These are phyloP conservation scores for Amitus sp. DNA, from an alignment of 2,888 invertebrate species.

Conservation along the genomic window DNA sequence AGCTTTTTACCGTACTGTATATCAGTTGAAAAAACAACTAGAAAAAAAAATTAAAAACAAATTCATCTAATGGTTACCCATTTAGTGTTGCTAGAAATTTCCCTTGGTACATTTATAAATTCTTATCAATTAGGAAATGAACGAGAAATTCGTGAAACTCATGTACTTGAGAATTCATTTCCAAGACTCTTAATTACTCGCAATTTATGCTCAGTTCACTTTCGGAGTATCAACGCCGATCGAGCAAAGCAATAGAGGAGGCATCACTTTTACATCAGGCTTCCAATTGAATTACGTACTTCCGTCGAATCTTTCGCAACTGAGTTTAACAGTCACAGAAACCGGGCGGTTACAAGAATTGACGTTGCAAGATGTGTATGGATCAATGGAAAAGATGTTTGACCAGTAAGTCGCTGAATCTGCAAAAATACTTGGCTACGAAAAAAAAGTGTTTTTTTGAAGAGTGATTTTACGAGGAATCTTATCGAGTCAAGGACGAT, in stretches of 20 bases:
- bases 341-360: conserved; percentile 51
- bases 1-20: too few relatives aligned
- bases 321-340: conserved; percentile 51
- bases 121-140: too few relatives aligned
- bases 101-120: too few relatives aligned
- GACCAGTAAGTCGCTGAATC: conserved; percentile 51
- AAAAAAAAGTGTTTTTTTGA: neutral
- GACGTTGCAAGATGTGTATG: conserved; percentile 54
- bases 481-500: neutral
- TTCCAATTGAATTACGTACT: conserved; percentile 61
- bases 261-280: conserved; percentile 51
- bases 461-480: neutral
- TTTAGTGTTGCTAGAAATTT: too few relatives aligned
- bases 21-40: too few relatives aligned
- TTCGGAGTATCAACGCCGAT: conserved; percentile 56
- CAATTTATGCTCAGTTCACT: conserved; percentile 48
- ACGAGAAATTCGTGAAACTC: too few relatives aligned
- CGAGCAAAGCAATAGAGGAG: conserved; percentile 53
- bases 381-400: conserved; percentile 52
- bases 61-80: too few relatives aligned
- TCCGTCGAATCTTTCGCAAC: conserved; percentile 58
- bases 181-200: neutral
- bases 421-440: neutral
- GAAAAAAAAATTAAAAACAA: too few relatives aligned
- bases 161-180: too few relatives aligned